Evolutionary conservation across 2,888 invertebrate species (phyloP).

Genomic region (Pyrgus malvae): DNA sequence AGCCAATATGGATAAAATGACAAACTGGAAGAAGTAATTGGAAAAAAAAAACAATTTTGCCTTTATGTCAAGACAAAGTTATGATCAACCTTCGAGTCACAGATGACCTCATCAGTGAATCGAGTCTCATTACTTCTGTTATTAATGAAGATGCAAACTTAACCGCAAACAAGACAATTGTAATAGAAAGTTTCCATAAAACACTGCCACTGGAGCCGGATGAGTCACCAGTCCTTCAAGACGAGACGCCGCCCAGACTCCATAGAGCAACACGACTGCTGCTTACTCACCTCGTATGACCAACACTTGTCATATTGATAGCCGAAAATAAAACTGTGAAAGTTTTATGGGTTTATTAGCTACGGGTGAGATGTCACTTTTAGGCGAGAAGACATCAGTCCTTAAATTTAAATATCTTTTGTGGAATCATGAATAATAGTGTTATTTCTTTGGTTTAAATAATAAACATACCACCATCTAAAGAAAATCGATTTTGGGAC

Average conservation of each 20-base stretch:
- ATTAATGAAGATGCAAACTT: conserved; percentile 14
- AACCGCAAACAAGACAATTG: conserved; percentile 22
- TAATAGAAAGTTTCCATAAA: conserved; percentile 26
- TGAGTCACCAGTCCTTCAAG: conserved; percentile 39
- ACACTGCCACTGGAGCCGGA: conserved; percentile 12
- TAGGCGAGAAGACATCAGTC: too few species aligned
- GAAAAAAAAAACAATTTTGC: too few species aligned
- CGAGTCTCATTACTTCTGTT: conserved; percentile 19
- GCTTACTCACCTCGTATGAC: conserved; percentile 26
- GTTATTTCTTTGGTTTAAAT: too few species aligned
- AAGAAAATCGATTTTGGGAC: too few species aligned
- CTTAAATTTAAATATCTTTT: too few species aligned
- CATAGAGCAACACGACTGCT: conserved; percentile 35
- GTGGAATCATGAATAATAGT: too few species aligned
- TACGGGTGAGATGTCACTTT: conserved; percentile 5
- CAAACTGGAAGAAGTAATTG: too few species aligned
- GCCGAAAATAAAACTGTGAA: conserved; percentile 31
- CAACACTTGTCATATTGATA: conserved; percentile 28
- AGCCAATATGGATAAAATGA: too few species aligned
- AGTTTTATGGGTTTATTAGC: conserved; percentile 25
- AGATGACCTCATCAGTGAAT: conserved; percentile 7
- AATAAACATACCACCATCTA: too few species aligned
- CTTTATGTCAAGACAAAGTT: too few species aligned
- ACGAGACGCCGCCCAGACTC: conserved; percentile 43
- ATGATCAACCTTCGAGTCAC: background rate